Conservation (phyloP, 1,140 invertebrate species). For the Gerris buenoi region DNA sequence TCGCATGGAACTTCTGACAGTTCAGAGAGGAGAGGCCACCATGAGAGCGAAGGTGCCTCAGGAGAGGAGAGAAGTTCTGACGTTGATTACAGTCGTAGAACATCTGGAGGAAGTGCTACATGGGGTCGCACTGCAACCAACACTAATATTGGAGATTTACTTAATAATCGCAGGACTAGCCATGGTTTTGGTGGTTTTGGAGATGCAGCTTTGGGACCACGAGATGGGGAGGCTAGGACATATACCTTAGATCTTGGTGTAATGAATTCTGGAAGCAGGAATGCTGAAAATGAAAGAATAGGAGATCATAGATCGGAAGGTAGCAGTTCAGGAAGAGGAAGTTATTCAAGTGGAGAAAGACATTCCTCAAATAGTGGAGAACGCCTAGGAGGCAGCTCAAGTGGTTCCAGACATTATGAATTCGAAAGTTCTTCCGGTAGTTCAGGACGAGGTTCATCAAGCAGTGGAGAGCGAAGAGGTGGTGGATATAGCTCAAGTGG, state of each 20-base stretch:
- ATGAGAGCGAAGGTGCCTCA: background rate
- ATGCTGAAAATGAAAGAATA: background rate
- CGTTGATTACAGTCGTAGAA: conserved; percentile 6
- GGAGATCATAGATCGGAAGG: background rate
- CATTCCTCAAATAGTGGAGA: background rate
- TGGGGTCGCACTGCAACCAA: background rate
- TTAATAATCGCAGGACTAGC: background rate
- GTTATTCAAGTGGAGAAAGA: background rate
- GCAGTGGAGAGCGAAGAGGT: background rate
- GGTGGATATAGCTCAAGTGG: background rate
- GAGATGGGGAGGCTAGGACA: conserved; percentile 19
- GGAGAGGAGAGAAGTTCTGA: conserved; percentile 5
- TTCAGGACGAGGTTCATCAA: background rate
- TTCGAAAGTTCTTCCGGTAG: background rate
- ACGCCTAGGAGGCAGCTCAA: background rate
- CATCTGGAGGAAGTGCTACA: background rate
- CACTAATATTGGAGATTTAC: conserved; percentile 7
- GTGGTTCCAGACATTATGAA: conserved; percentile 1
- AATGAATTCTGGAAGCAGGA: background rate
- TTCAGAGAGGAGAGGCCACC: background rate
- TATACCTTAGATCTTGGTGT: conserved; percentile 18
- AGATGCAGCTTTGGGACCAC: conserved; percentile 15
- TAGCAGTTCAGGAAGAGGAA: background rate
- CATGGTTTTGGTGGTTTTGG: conserved; percentile 15
- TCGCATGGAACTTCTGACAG: background rate